Percentiles rank a stretch among this genome's conserved stretches.
These are phyloP conservation scores for Agrochola lota DNA, from an alignment of 2,888 invertebrate genomes.

Conservation along the genomic window DNA sequence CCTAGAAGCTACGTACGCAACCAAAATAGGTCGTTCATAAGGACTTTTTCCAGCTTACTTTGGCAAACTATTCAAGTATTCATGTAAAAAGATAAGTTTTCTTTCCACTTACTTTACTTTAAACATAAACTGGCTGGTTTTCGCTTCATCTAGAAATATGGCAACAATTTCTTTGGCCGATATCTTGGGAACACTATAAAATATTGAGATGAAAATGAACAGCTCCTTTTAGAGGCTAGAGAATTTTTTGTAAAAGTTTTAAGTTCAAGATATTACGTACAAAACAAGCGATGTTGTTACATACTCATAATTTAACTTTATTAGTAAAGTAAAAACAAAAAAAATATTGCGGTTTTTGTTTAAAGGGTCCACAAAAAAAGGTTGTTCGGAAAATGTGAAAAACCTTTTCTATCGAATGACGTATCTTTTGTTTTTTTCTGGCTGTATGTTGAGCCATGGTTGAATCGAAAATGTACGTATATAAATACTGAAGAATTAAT, in stretches of 20 bases:
- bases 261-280: conserved; percentile 4
- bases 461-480: conserved; percentile 21
- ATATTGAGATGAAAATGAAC: conserved; percentile 53
- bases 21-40: background rate
- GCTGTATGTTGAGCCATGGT: background rate
- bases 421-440: conserved; percentile 24
- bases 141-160: conserved; percentile 23
- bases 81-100: conserved; percentile 25
- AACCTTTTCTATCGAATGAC: conserved; percentile 16
- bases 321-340: conserved; percentile 11
- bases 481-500: background rate
- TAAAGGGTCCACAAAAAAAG: conserved; percentile 14
- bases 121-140: conserved; percentile 26
- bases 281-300: conserved; percentile 32
- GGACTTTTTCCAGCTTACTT: conserved; percentile 7
- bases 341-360: background rate
- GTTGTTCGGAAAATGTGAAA: conserved; percentile 24
- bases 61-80: conserved; percentile 38
- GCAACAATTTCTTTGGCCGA: conserved; percentile 41
- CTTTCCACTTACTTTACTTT: conserved; percentile 38
- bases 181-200: conserved; percentile 47
- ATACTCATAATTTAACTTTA: conserved; percentile 27
- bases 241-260: conserved; percentile 14
- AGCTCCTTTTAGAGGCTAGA: conserved; percentile 20
- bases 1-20: background rate